phyloP scores from a whole-genome alignment of 2,113 vertebrate species.

The zebrafish (Danio rerio) region DNA sequence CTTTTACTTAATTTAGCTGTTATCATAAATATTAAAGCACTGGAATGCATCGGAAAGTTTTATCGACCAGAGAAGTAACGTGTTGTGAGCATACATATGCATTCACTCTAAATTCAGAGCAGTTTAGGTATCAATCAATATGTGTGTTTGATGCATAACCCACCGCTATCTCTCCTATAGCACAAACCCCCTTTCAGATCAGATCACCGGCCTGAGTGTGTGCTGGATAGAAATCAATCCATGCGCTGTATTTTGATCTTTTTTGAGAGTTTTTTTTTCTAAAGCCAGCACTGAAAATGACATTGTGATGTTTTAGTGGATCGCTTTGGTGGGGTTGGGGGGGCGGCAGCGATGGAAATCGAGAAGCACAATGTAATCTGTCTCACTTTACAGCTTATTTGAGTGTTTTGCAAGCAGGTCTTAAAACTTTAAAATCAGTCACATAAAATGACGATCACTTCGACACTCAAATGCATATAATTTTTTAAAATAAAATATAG shows the following conservation, averaged over 20 bases:
- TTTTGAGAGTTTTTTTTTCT: neutral
- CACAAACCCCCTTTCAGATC: conserved; percentile 44
- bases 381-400: conserved; percentile 45
- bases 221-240: conserved; percentile 24
- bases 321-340: neutral
- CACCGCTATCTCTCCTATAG: conserved; percentile 39
- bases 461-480: conserved; percentile 24
- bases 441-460: conserved; percentile 46
- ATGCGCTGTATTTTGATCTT: conserved; percentile 25
- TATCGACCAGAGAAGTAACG: conserved; percentile 56
- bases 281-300: conserved; percentile 32
- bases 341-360: conserved; percentile 23
- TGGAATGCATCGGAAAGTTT: conserved; percentile 61
- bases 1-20: conserved; percentile 81
- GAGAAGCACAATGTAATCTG: conserved; percentile 30
- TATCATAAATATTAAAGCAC: conserved; percentile 74
- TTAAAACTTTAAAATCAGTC: conserved; percentile 47
- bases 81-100: conserved; percentile 61
- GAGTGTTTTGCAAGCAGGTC: conserved; percentile 48
- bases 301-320: conserved; percentile 41
- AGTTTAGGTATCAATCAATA: conserved; percentile 59
- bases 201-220: conserved; percentile 21
- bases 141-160: conserved; percentile 49
- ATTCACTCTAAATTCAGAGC: conserved; percentile 59
- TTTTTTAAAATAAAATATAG: conserved; percentile 35